Evolutionary conservation across 2,888 invertebrate species (phyloP).

Genomic region (Polyommatus icarus): DNA sequence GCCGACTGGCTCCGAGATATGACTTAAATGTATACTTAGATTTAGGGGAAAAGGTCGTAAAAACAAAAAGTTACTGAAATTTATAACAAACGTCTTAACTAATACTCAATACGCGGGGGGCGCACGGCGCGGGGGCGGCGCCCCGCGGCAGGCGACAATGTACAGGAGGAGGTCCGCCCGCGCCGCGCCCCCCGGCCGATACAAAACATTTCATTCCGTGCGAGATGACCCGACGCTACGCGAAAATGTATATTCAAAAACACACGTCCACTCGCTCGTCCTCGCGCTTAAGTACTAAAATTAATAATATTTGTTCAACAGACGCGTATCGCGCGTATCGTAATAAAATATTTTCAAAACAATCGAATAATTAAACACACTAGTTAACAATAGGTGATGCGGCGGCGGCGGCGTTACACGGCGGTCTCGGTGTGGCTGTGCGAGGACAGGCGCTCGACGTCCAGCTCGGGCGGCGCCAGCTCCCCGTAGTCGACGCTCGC

Average conservation of each 20-base stretch:
- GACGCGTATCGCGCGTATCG: slow-evolving; percentile 79
- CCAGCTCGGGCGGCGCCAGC: slow-evolving; percentile 94
- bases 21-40: slow-evolving; percentile 79
- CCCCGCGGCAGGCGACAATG: slow-evolving; percentile 58
- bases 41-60: slow-evolving; percentile 77
- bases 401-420: slow-evolving; percentile 44
- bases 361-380: slow-evolving; percentile 81
- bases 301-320: slow-evolving; percentile 81
- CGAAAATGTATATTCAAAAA: slow-evolving; percentile 74
- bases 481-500: slow-evolving; percentile 92
- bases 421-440: slow-evolving; percentile 95
- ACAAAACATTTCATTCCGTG: slow-evolving; percentile 80
- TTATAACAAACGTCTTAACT: slow-evolving; percentile 80
- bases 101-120: slow-evolving; percentile 67
- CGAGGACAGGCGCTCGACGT: slow-evolving; percentile 94
- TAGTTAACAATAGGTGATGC: slow-evolving; percentile 78
- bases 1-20: slow-evolving; percentile 79
- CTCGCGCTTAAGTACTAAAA: slow-evolving; percentile 78
- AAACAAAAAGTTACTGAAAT: slow-evolving; percentile 80
- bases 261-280: slow-evolving; percentile 78
- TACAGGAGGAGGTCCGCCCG: slow-evolving; percentile 61
- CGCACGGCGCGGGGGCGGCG: slow-evolving; percentile 49
- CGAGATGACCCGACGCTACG: slow-evolving; percentile 77
- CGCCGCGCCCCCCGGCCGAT: slow-evolving; percentile 55
- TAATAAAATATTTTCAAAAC: slow-evolving; percentile 81